phyloP scores from a whole-genome alignment of 2,113 vertebrate genomes.

The Columbina picui region DNA sequence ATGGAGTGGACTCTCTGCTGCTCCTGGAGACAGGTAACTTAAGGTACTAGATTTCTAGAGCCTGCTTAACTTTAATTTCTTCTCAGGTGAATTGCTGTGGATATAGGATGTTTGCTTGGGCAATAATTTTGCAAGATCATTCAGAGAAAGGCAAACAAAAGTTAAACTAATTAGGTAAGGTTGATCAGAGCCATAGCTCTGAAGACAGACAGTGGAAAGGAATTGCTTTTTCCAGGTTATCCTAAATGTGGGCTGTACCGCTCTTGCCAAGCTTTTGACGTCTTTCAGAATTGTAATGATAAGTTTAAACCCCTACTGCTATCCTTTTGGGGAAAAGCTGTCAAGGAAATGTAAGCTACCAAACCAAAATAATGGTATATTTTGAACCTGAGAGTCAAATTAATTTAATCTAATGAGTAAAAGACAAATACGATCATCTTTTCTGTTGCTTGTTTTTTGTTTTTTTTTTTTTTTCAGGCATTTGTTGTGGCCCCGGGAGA shows the following conservation, averaged over 20 bases:
- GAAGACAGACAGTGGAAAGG: background rate
- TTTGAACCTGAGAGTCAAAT: background rate
- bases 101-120: background rate
- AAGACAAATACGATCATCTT: background rate
- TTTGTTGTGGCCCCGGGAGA: background rate
- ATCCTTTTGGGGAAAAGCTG: conserved; percentile 3
- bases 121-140: background rate
- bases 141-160: background rate
- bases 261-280: background rate
- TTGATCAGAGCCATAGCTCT: background rate
- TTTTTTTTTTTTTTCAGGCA: background rate
- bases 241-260: background rate
- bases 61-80: background rate
- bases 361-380: background rate
- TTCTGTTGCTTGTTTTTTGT: background rate
- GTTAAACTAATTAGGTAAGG: background rate
- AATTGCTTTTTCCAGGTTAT: background rate
- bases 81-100: background rate
- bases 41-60: background rate
- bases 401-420: background rate
- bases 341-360: conserved; percentile 17
- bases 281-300: conserved; percentile 26
- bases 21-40: background rate
- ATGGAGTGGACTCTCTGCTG: fast-evolving
- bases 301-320: conserved; percentile 7